Percentiles rank a stretch among this genome's conserved stretches.
Evolutionary conservation across 2,797 vertebrate genomes (phyloP).

Genomic region (Trematomus bernacchii): DNA sequence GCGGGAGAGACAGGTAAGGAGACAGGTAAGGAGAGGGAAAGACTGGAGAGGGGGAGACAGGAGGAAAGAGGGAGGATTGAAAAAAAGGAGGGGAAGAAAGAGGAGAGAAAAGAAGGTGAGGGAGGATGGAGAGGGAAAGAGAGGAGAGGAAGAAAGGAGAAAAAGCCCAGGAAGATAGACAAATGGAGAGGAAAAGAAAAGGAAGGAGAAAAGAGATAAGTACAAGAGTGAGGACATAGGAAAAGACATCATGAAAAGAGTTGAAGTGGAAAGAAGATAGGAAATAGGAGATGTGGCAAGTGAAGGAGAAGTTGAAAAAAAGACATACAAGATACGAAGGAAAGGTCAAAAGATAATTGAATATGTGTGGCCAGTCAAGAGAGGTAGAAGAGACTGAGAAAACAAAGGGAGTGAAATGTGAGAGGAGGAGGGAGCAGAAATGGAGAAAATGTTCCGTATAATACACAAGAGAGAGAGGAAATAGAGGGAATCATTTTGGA

Average conservation of each 20-base stretch:
- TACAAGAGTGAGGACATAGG: background rate
- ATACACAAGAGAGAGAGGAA: constrained; percentile 24
- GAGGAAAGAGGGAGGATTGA: background rate
- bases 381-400: too few species aligned
- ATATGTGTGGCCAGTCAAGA: background rate
- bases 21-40: background rate
- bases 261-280: background rate
- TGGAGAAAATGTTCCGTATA: background rate
- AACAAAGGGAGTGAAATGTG: background rate
- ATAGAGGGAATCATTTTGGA: constrained; percentile 42
- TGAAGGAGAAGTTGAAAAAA: background rate
- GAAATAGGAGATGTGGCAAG: background rate
- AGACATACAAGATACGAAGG: background rate
- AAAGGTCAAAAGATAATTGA: background rate
- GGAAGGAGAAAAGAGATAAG: too few species aligned
- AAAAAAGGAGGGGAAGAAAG: background rate
- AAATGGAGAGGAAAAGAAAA: background rate
- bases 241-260: background rate
- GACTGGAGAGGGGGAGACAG: too few species aligned
- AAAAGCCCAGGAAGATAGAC: background rate
- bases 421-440: background rate
- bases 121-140: background rate
- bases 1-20: background rate
- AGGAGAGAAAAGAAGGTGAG: background rate
- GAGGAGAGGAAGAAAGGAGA: background rate